Base-by-base conservation (phyloP, 1,140 invertebrate genomes). In the Leptopilina clavipes region DNA sequence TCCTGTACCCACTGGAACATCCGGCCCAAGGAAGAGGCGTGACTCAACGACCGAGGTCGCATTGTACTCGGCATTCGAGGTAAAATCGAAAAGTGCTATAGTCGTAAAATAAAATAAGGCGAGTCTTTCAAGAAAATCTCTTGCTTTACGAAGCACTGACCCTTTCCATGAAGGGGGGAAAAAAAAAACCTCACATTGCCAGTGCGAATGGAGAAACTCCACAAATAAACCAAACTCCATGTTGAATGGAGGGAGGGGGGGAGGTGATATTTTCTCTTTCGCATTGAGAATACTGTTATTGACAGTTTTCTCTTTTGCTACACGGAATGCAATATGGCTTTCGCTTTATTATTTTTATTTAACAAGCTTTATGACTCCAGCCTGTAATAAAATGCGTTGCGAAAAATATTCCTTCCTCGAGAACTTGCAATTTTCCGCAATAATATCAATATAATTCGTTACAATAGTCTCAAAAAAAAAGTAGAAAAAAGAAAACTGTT, bases 1-100 rank as follows among this genome's bases (percentile, higher is more conserved):
- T 81, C 78, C 76, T 71, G 77, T 72, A 76, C 80, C n/a, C 77
- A 79, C 80, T 77, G 76, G 76, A 79, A 77, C 77, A 79, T 81
- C 80, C 80, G 72, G 76, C 31, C 73, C 71, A 73, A 22, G 65
- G 19, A 56, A 72, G 71, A 74, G 75, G 76, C 74, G 76, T 77
- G 72, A 79, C 77, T 81, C 70, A 48, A 44, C 74, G 18, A 59
- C 71, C 14, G 25, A 70, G 59, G 48, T 73, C 17, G 75, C 59
- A 78, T 81, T 78, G 79, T 81, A 71, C 59, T 44, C 6, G 17
- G 70, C 31, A 14, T 19, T 71, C 25, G 52, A 81, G 78, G 76
- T 72, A 76, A 78, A 75, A 81, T 81, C 76, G 70, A 65, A 37
- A 77, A 80, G 59, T 73, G 40, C 45, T 45, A 76, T 71, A 59